A percentile compares a stretch with the other conserved stretches of the same genome.
Conservation (phyloP, 2,113 vertebrate species). For the Nannobrachium achirus region DNA sequence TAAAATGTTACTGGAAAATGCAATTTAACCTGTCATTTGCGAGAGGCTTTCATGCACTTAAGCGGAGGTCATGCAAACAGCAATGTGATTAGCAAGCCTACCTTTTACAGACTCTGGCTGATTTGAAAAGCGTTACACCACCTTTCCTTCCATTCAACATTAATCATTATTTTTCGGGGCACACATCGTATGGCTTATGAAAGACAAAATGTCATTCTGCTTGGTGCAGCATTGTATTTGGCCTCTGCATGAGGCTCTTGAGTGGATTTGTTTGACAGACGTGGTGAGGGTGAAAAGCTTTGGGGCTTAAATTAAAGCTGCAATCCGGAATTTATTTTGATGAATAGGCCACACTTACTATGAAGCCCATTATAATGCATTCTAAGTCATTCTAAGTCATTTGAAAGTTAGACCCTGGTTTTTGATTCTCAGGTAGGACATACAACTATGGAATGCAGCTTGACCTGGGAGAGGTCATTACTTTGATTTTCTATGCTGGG, state of each 20-base stretch:
- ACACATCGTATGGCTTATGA: constrained; percentile 52
- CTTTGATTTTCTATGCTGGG: constrained; percentile 20
- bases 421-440: too few relatives aligned
- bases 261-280: constrained; percentile 46
- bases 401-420: too few relatives aligned
- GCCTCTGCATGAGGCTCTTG: constrained; percentile 50
- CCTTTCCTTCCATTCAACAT: constrained; percentile 66
- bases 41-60: constrained; percentile 77
- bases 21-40: constrained; percentile 78
- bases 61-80: constrained; percentile 73
- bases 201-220: constrained; percentile 59
- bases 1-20: constrained; percentile 80
- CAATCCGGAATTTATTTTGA: too few relatives aligned
- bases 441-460: not conserved
- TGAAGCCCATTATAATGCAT: too few relatives aligned
- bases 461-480: constrained; percentile 28
- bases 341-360: too few relatives aligned
- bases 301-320: constrained; percentile 22
- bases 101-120: constrained; percentile 64
- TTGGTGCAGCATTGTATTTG: constrained; percentile 20
- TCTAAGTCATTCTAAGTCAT: too few relatives aligned
- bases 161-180: constrained; percentile 63
- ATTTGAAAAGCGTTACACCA: constrained; percentile 70
- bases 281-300: constrained; percentile 52
- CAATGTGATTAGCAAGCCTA: constrained; percentile 69